Conservation (phyloP, 2,797 vertebrate genomes). For the Limosa lapponica region DNA sequence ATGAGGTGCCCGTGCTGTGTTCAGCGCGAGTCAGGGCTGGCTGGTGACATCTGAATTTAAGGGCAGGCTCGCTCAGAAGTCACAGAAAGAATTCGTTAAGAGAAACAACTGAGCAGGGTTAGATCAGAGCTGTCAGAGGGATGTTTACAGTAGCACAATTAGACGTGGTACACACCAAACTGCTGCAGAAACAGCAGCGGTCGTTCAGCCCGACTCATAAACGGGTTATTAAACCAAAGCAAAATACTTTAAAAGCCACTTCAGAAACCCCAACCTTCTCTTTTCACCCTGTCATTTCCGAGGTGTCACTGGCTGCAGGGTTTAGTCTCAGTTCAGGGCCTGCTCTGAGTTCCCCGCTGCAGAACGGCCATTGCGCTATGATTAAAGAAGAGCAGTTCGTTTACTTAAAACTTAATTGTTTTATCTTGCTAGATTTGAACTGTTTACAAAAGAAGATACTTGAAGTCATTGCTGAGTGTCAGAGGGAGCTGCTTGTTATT, state of each 20-base stretch:
- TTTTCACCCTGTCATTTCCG: not conserved
- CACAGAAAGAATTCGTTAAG: not conserved
- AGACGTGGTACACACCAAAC: not conserved
- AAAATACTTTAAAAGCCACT: not conserved
- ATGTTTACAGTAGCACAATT: not conserved
- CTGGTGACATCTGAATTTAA: not conserved
- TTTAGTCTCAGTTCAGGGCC: not conserved
- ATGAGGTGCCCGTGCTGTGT: fast-evolving
- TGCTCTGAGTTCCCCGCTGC: not conserved
- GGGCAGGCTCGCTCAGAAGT: not conserved
- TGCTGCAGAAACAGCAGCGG: not conserved
- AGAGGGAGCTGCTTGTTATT: not conserved
- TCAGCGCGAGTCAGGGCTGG: not conserved
- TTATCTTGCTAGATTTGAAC: not conserved
- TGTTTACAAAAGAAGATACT: not conserved
- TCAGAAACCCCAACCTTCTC: not conserved
- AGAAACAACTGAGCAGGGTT: not conserved
- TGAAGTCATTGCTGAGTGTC: not conserved
- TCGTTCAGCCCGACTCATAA: not conserved
- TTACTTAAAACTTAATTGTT: not conserved
- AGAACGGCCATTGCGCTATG: not conserved
- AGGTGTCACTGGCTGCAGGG: not conserved
- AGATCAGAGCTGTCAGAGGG: not conserved
- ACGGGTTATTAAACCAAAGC: not conserved
- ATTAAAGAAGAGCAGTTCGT: not conserved